Conservation (phyloP, 2,888 invertebrate genomes). For the Eulithis testata region DNA sequence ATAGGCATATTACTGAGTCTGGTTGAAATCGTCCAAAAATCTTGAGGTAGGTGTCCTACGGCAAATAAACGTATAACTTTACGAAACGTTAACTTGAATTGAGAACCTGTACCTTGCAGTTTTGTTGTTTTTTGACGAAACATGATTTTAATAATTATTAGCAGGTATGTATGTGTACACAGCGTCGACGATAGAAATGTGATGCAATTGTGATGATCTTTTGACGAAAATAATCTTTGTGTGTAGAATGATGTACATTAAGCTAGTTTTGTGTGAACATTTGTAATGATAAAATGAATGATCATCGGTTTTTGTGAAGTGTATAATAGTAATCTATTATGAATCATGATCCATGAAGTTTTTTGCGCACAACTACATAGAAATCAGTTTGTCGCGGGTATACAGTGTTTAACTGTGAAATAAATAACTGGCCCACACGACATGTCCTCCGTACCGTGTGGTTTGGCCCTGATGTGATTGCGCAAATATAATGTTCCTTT, state of each 20-base stretch:
- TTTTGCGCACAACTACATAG: neutral
- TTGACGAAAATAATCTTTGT: constrained; percentile 26
- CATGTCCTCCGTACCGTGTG: neutral
- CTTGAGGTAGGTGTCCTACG: neutral
- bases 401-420: too few relatives aligned
- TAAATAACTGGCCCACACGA: too few relatives aligned
- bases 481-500: constrained; percentile 9
- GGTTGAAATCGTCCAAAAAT: neutral
- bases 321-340: constrained; percentile 1
- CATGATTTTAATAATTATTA: neutral
- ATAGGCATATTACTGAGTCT: neutral
- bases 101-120: neutral
- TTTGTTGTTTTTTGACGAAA: neutral
- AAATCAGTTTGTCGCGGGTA: neutral
- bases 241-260: constrained; percentile 30
- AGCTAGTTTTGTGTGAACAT: constrained; percentile 24
- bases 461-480: constrained; percentile 4
- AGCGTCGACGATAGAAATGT: constrained; percentile 32
- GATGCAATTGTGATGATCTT: constrained; percentile 33
- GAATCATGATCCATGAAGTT: constrained; percentile 11
- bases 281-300: constrained; percentile 9
- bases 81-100: neutral
- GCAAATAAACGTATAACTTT: neutral
- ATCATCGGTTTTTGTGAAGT: constrained; percentile 10
- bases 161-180: neutral